Evolutionary conservation across 2,797 vertebrate genomes (phyloP).

Genomic region (Crocodylus rhombifer): DNA sequence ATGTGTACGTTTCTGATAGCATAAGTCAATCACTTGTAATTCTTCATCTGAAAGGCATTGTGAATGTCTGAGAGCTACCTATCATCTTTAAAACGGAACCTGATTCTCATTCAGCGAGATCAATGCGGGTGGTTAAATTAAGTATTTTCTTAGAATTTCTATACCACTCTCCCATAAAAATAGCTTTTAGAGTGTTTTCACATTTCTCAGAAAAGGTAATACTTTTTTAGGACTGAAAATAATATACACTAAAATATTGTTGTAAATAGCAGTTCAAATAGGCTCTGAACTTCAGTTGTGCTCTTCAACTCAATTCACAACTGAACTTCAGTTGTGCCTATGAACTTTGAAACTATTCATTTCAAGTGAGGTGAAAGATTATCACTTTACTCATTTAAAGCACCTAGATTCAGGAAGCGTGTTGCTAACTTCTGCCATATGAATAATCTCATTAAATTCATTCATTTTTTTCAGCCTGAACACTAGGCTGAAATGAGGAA

Average conservation of each 20-base stretch:
- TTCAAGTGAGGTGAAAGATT: neutral
- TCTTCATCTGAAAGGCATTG: neutral
- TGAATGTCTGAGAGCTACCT: neutral
- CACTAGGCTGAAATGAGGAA: no score
- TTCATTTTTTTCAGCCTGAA: no score
- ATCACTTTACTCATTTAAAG: neutral
- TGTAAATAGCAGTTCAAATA: neutral
- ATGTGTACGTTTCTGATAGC: neutral
- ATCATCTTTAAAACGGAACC: neutral
- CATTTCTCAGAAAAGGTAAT: neutral
- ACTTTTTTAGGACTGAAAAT: neutral
- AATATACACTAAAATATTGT: neutral
- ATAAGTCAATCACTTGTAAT: neutral
- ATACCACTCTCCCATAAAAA: neutral
- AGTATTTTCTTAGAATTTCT: neutral
- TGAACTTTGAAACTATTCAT: neutral
- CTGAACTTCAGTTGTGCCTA: neutral
- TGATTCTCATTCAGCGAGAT: neutral
- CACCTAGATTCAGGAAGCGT: neutral
- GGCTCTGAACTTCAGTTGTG: neutral
- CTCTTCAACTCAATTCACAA: neutral
- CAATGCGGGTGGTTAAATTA: neutral
- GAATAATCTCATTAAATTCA: neutral
- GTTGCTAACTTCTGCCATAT: neutral
- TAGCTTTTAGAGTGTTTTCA: fast-evolving